These are phyloP conservation scores for Zonotrichia leucophrys DNA, from an alignment of 2,113 vertebrate species.

Conservation along the genomic window DNA sequence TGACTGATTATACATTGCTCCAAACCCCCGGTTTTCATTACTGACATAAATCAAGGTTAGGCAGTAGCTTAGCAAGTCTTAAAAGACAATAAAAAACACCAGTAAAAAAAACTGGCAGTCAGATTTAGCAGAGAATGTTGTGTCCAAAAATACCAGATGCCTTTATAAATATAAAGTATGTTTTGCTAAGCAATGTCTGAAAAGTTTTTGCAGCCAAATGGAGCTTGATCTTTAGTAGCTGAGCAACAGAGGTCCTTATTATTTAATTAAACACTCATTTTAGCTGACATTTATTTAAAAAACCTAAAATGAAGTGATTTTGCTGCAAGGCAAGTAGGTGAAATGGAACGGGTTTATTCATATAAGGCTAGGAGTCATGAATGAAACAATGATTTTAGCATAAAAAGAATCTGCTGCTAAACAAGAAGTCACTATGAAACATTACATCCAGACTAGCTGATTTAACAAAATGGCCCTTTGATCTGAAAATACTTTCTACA, in stretches of 20 bases:
- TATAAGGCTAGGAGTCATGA: background rate
- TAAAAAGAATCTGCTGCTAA: background rate
- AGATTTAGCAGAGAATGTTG: background rate
- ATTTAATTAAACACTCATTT: constrained; percentile 38
- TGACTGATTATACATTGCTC: constrained; percentile 1
- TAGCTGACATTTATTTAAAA: constrained; percentile 11
- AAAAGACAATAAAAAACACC: constrained; percentile 49
- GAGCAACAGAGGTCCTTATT: constrained; percentile 9
- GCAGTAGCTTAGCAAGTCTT: background rate
- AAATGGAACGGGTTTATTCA: constrained; percentile 37
- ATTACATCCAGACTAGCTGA: background rate
- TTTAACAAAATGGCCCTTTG: constrained; percentile 17
- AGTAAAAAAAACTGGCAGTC: background rate
- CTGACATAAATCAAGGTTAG: constrained; percentile 26
- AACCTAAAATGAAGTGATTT: constrained; percentile 6
- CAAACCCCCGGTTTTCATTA: constrained; percentile 27
- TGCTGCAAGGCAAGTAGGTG: constrained; percentile 6
- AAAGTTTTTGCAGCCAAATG: constrained; percentile 8
- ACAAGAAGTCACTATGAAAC: constrained; percentile 29
- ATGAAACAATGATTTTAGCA: constrained; percentile 3
- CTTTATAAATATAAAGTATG: constrained; percentile 22
- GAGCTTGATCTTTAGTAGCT: background rate
- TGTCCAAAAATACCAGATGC: constrained; percentile 2
- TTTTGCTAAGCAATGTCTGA: constrained; percentile 23
- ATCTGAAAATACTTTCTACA: background rate